Evolutionary conservation across 2,113 vertebrate genomes (phyloP).

Genomic region (Fregetta grallaria): DNA sequence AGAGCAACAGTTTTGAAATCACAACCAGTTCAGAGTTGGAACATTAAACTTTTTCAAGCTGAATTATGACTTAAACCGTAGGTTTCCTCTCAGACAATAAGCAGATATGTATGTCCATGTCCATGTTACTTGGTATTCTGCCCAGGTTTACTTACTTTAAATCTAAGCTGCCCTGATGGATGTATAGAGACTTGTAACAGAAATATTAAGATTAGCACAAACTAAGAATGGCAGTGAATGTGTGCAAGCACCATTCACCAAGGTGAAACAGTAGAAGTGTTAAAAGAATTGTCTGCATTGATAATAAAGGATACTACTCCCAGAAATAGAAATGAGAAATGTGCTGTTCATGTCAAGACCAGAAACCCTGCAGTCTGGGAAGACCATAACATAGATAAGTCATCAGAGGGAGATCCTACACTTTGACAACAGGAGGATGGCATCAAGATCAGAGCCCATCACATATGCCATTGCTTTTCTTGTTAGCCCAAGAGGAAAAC

Average conservation of each 20-base stretch:
- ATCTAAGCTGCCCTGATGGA: neutral
- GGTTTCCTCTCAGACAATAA: neutral
- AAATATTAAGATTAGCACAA: neutral
- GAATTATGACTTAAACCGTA: neutral
- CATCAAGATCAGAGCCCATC: neutral
- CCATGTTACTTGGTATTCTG: neutral
- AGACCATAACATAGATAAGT: neutral
- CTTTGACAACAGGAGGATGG: neutral
- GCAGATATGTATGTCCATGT: neutral
- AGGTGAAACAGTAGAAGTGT: neutral
- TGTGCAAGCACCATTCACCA: neutral
- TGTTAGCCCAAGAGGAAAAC: neutral
- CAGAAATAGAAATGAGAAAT: neutral
- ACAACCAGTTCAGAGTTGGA: neutral
- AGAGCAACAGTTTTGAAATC: neutral
- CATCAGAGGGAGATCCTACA: neutral
- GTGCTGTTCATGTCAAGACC: neutral
- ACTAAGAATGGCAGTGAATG: neutral
- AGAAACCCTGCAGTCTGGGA: neutral
- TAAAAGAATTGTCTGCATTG: neutral
- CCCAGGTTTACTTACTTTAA: neutral
- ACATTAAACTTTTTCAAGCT: neutral
- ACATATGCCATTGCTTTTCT: neutral
- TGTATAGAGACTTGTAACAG: neutral
- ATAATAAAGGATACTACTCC: neutral